Evolutionary conservation across 2,797 vertebrate genomes (phyloP), one percentile per base, ranked within the genome.

Genomic region (Podarcis lilfordi): DNA sequence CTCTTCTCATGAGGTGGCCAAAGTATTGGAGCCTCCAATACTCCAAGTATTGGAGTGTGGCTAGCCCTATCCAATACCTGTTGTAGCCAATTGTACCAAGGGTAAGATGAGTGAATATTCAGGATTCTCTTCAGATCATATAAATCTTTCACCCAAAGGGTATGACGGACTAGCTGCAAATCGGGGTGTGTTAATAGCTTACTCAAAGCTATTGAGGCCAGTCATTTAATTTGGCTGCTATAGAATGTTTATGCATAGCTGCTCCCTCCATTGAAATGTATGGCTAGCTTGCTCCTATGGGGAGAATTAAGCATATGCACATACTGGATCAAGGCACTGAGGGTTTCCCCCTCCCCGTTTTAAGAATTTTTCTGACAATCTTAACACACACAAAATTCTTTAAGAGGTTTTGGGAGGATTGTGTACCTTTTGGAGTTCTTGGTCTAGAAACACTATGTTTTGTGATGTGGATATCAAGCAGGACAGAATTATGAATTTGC

Each of bases 401-500:
- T 61, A 55, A 55, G 50, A 55, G 50, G 15, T 37, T 15, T 43
- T 55, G 9, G 25, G 61, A 32, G 35, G 61, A 55, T 55, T 55
- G 50, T 15, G 50, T 55, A 55, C 11, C 50, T 55, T 55, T 55
- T 55, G 50, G 11, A 55, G 25, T 8, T 29, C 11, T 29, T 29
- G 23, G 9, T 55, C 45, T 25, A 9, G 84, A 59, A 81, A 86
- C 88, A 88, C 45, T 88, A 66, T 66, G 59, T 66, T 89, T 61
- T 68, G 91, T 89, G 84, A 88, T 93, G 88, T 88, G 82, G 40
- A 89, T 84, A 74, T 80, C 89, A 88, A 80, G 77, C 75, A 83
- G 92, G 85, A 27, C 85, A 91, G 89, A 68, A 72, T 93, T 8
- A 0, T 93, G 78, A 87, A 89, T 61, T 55, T 55, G 50, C 3